Conservation (phyloP, 2,797 vertebrate species). For the Notolabrus celidotus region DNA sequence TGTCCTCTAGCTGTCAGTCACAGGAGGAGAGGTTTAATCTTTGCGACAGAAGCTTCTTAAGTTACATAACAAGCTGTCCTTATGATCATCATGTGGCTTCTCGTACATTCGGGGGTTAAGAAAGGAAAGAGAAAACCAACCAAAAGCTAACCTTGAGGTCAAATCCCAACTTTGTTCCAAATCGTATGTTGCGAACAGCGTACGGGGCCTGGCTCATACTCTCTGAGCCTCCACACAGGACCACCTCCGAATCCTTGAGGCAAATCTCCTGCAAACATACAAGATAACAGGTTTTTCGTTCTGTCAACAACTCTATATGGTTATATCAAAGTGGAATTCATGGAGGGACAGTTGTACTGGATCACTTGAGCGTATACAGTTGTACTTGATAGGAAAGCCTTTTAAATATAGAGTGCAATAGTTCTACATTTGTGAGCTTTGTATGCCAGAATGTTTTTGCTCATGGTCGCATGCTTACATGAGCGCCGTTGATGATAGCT, state of each 20-base stretch:
- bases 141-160: conserved; percentile 87
- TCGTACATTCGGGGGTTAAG: neutral
- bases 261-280: conserved; percentile 90
- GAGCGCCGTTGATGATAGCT: conserved; percentile 91
- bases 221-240: conserved; percentile 94
- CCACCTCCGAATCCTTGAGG: conserved; percentile 92
- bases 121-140: neutral
- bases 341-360: too few species aligned
- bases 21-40: conserved; percentile 9
- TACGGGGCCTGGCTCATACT: conserved; percentile 96
- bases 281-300: too few species aligned
- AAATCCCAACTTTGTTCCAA: conserved; percentile 92
- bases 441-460: neutral
- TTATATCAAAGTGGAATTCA: neutral
- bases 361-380: neutral
- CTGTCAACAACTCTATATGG: too few species aligned
- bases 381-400: neutral
- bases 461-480: conserved; percentile 80
- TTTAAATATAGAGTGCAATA: neutral
- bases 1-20: conserved; percentile 91
- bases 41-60: neutral
- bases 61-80: conserved; percentile 9
- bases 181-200: conserved; percentile 91
- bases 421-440: conserved; percentile 7
- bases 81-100: neutral